Percentiles rank a stretch among this genome's conserved stretches.
These are phyloP conservation scores for Rhorus exstirpatorius DNA, from an alignment of 2,888 invertebrate genomes.

Conservation along the genomic window DNA sequence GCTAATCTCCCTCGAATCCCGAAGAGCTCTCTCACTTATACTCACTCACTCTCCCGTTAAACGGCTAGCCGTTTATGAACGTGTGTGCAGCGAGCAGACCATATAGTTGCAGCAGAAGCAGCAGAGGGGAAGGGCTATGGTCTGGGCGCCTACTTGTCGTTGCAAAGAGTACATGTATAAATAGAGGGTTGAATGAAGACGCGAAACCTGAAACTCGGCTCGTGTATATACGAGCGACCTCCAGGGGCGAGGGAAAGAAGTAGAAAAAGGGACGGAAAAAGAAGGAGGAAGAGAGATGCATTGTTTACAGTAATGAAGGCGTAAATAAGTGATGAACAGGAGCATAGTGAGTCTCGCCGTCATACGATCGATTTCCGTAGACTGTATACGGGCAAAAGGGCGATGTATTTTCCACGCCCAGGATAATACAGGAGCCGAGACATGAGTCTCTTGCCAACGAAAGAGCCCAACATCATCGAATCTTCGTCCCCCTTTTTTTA, in stretches of 20 bases:
- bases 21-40: slow-evolving; percentile 1
- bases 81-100: slow-evolving; percentile 43
- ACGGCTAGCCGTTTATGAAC: slow-evolving; percentile 57
- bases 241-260: slow-evolving; percentile 34
- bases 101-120: slow-evolving; percentile 62
- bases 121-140: slow-evolving; percentile 49
- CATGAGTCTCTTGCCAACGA: slow-evolving; percentile 28
- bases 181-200: slow-evolving; percentile 61
- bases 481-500: slow-evolving; percentile 68
- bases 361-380: slow-evolving; percentile 78
- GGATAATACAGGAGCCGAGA: slow-evolving; percentile 23
- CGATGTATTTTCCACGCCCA: slow-evolving; percentile 32
- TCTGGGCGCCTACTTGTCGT: slow-evolving; percentile 58
- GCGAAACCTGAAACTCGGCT: slow-evolving; percentile 63
- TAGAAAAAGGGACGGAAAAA: slow-evolving; percentile 44
- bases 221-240: slow-evolving; percentile 40
- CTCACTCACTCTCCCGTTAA: slow-evolving; percentile 42
- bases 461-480: slow-evolving; percentile 67
- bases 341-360: slow-evolving; percentile 72
- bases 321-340: slow-evolving; percentile 82
- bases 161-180: slow-evolving; percentile 28
- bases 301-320: slow-evolving; percentile 84
- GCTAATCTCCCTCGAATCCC: slow-evolving; percentile 38
- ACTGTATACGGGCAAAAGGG: slow-evolving; percentile 56
- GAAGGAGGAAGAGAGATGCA: slow-evolving; percentile 75